Conservation (phyloP, 2,797 vertebrate species). For the Darevskia nairensis region DNA sequence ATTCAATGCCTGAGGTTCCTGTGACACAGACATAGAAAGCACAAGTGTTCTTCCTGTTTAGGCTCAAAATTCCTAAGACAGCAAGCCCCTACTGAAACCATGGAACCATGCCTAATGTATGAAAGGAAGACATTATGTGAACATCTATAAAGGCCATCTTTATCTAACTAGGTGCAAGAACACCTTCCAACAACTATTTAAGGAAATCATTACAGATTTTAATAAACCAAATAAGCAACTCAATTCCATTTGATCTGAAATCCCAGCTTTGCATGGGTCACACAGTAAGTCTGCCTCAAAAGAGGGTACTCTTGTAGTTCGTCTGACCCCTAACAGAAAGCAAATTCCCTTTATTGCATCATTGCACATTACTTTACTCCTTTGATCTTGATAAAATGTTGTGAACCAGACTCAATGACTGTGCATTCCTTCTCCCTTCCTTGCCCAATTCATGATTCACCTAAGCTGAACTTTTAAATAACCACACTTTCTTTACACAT, state of each 20-base stretch:
- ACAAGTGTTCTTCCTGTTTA: not conserved
- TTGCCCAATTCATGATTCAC: not conserved
- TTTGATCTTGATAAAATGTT: not conserved
- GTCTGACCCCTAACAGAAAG: too few species aligned
- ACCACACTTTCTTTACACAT: not conserved
- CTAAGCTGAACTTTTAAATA: not conserved
- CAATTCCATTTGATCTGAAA: not conserved
- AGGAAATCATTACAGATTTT: not conserved
- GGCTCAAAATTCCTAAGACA: not conserved
- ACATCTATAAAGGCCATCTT: not conserved
- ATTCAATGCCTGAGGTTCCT: too few species aligned
- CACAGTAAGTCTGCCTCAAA: not conserved
- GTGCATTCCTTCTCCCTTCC: too few species aligned
- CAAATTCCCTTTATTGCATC: not conserved
- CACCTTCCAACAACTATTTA: not conserved
- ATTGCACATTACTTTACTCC: not conserved
- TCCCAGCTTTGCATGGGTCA: not conserved
- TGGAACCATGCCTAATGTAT: not conserved
- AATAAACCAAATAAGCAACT: not conserved
- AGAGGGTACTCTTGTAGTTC: not conserved
- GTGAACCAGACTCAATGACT: not conserved
- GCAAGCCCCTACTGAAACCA: too few species aligned
- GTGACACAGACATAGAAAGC: not conserved
- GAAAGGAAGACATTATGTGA: not conserved
- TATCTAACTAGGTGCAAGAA: not conserved